Evolutionary conservation across 1,140 invertebrate species (phyloP), one percentile per base, ranked within the genome.

Genomic region (Pseudomyrmex cubaensis): DNA sequence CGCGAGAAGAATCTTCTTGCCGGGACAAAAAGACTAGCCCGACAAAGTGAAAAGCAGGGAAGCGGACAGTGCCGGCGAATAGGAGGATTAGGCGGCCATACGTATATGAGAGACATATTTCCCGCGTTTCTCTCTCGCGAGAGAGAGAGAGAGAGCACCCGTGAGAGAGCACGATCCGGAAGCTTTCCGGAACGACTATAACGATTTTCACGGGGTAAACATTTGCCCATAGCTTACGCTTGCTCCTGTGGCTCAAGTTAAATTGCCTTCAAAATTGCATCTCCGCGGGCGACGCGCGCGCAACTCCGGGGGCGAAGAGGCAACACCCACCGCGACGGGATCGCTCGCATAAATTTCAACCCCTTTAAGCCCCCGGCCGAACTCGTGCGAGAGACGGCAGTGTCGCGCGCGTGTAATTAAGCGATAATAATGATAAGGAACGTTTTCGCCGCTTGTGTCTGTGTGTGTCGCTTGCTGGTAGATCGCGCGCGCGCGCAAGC

Each of bases 261-360:
- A 89, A 89, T 89, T 89, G 87, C 88, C 88, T 89, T 89, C 82
- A 89, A 89, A 89, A 89, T 89, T 89, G 88, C 88, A 78, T 82
- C 69, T 83, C 84, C 77, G 78, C 76, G 70, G 70, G 54, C 54
- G 82, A 70, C n/a, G 82, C n/a, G 66, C 63, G 67, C 80, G 61
- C 70, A 83, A 82, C 69, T 46, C 25, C 35, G 35, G 5, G 69
- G 78, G 63, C 69, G 84, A 62, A 44, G 70, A 80, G 63, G 35
- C 5, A 35, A 35, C 35, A 35, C 35, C 35, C 56, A 62, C 62
- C 52, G 77, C 57, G 70, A 67, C 78, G 57, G 5, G 48, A 86
- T 86, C 77, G 67, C 59, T 86, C 70, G 85, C 85, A 87, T 87
- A 87, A 87, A 87, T 87, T 87, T 83, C 52, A 70, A 7, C 77